Evolutionary conservation across 2,113 vertebrate species (phyloP), one percentile per base, ranked within the genome.

Genomic region (Rhegmatorhina hoffmannsi): DNA sequence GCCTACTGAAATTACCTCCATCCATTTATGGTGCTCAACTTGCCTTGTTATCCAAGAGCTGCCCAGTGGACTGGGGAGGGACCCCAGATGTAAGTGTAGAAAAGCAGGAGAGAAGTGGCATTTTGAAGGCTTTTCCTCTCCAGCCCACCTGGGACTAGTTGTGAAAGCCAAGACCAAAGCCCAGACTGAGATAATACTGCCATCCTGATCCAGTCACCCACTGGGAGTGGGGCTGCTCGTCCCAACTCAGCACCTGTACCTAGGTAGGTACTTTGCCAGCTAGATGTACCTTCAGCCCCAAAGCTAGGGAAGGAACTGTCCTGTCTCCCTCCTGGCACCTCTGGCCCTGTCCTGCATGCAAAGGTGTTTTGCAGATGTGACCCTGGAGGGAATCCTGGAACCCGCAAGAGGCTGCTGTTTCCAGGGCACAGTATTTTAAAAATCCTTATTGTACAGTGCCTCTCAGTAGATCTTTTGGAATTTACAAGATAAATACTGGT

Each of bases 401-500:
- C 52, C 50, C 11, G 31, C 0, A 4, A 72, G 63, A 84, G 66
- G 84, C 26, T 94, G 44, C 50, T 64, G 38, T 91, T 96, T 95
- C 75, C 92, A 81, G 88, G 69, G 72, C 69, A 68, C 8, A 29
- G 93, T 97, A 93, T 94, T 96, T 87, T 52, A 43, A 72, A 92
- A 95, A 84, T 44, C 90, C 66, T 73, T 88, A 82, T 86, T 90
- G 91, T 96, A 95, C 91, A 82, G 95, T 84, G 95, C 92, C 96
- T 97, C 98, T 97, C 96, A 84, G 97, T 95, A 98, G 97, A 97
- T 98, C 97, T 98, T 98, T 96, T 96, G 96, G 98, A 98, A 98
- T 98, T 98, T 98, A 98, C 98, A 98, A 98, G 98, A 98, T 98
- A 98, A 98, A 98, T 98, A 98, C 98, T 98, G 95, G 97, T 98